A percentile compares a stretch with the other conserved stretches of the same genome.
phyloP scores from a whole-genome alignment of 2,888 invertebrate species.

The Phrixothrix hirtus region DNA sequence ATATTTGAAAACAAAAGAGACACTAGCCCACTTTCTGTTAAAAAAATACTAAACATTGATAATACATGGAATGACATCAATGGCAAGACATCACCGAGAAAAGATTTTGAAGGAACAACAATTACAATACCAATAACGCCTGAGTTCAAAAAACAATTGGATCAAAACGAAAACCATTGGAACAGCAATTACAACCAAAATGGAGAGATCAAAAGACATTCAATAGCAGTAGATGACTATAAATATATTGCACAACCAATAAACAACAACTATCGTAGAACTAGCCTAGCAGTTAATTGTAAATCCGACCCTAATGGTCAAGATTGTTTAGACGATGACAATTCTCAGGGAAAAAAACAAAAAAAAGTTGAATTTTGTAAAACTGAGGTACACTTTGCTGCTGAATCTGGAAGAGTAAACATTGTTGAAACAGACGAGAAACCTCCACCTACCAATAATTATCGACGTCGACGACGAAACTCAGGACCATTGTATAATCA shows the following conservation, averaged over 20 bases:
- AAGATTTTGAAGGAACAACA: slow-evolving; percentile 48
- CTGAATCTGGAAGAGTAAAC: slow-evolving; percentile 82
- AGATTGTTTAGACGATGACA: slow-evolving; percentile 45
- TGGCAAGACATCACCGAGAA: slow-evolving; percentile 14
- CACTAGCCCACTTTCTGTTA: too few relatives aligned
- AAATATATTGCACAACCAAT: slow-evolving; percentile 56
- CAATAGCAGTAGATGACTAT: slow-evolving; percentile 63
- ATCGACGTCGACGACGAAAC: slow-evolving; percentile 68
- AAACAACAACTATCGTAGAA: slow-evolving; percentile 43
- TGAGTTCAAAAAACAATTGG: slow-evolving; percentile 33
- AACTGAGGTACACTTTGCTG: slow-evolving; percentile 85
- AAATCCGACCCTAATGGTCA: slow-evolving; percentile 19
- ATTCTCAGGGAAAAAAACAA: slow-evolving; percentile 57
- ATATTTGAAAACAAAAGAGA: slow-evolving; percentile 41
- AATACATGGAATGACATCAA: neutral
- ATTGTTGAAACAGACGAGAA: slow-evolving; percentile 88
- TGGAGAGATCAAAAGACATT: slow-evolving; percentile 57
- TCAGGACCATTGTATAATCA: slow-evolving; percentile 55
- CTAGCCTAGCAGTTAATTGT: slow-evolving; percentile 44
- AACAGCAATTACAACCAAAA: slow-evolving; percentile 11
- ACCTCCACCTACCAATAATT: slow-evolving; percentile 82
- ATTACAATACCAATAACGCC: slow-evolving; percentile 51
- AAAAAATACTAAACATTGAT: slow-evolving; percentile 1
- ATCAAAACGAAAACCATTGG: slow-evolving; percentile 8
- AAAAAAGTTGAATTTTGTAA: slow-evolving; percentile 87